Base-by-base conservation (phyloP, 2,797 vertebrate species). In the Sternotherus odoratus region DNA sequence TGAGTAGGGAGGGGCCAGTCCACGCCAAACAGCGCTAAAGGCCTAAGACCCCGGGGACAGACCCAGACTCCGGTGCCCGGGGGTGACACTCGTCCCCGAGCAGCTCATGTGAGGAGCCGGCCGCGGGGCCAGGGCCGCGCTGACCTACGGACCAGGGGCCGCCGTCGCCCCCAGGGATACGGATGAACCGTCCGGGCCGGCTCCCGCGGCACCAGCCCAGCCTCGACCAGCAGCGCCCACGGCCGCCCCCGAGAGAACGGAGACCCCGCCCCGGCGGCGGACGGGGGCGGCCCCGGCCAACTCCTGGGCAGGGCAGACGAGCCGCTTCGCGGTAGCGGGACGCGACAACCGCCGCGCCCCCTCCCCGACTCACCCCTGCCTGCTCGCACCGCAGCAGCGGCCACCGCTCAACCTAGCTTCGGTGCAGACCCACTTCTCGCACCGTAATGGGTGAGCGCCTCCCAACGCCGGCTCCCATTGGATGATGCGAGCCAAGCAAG, bases 331-430 rank as follows among this genome's bases (percentile, higher is more conserved):
- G 1, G 36, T 17, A 1, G 9, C 28, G 23, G 26, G 0, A 8
- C 36, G 54, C 13, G 23, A 11, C 8, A 10, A n/a, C 26, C 0
- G 6, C 0, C 50, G 1, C 3, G 1, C 26, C 17, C 50, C 33
- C 33, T 3, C 13, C 39, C 24, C 43, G 0, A 5, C 87, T 48
- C 77, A 85, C 85, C 91, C 81, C 54, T 43, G 43, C 28, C 15
- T 28, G 28, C 56, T 3, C 49, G 39, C 8, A 11, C 51, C 21
- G 36, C 51, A 36, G 30, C 81, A 43, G 39, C 72, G 2, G 7
- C 24, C 23, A 9, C 43, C 36, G 19, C 72, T 46, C 72, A 75
- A 48, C 43, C 72, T 8, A 48, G 4, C 72, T 43, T 12, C 17
- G 10, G 33, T 33, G 3, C 72, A 30, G 43, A 15, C 33, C 91